Evolutionary conservation across 2,797 vertebrate species (phyloP).

Genomic region (Xenops minutus): DNA sequence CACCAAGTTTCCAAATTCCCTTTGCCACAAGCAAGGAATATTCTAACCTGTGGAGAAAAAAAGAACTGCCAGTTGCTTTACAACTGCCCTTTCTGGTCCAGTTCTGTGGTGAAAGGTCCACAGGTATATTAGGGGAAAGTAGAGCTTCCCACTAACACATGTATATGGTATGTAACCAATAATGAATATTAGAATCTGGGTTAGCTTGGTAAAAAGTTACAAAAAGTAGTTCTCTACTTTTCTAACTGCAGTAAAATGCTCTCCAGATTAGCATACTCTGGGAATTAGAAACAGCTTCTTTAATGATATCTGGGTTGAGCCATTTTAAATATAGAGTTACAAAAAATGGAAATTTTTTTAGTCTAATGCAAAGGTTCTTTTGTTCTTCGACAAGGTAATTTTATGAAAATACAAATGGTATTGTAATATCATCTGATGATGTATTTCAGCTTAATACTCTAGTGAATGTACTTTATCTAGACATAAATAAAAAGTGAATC

Average conservation of each 20-base stretch:
- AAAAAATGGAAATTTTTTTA: not conserved
- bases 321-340: not conserved
- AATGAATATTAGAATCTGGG: not conserved
- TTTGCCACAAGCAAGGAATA: not conserved
- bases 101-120: not conserved
- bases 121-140: not conserved
- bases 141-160: rapidly evolving
- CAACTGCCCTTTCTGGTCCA: not conserved
- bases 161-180: not conserved
- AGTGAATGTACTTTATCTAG: not conserved
- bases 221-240: not conserved
- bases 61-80: not conserved
- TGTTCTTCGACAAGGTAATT: not conserved
- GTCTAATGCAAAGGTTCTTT: not conserved
- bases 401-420: not conserved
- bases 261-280: not conserved
- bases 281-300: not conserved
- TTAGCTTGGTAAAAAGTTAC: not conserved
- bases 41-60: not conserved
- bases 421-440: not conserved
- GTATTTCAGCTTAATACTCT: not conserved
- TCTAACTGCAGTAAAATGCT: not conserved
- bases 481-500: not conserved
- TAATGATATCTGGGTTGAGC: not conserved
- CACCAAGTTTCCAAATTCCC: not conserved